phyloP scores from a whole-genome alignment of 2,797 vertebrate genomes.

The Valencia hispanica region DNA sequence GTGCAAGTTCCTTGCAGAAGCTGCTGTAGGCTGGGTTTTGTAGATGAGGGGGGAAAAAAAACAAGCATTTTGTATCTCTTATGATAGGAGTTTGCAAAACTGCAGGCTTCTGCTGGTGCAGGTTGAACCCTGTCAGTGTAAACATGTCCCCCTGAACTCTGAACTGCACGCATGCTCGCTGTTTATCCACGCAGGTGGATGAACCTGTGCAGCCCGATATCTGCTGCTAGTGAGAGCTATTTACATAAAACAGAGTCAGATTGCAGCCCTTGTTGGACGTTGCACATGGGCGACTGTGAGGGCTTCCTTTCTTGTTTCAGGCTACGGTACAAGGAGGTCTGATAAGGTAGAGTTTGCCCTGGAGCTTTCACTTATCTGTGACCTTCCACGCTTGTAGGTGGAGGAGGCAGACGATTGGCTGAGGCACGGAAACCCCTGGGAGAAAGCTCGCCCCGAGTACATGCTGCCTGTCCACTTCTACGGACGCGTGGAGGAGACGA shows the following conservation, averaged over 20 bases:
- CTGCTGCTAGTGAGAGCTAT: not conserved
- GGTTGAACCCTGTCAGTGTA: conserved; percentile 45
- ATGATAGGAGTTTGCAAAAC: conserved; percentile 44
- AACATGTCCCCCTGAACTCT: conserved; percentile 65
- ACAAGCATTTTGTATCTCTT: conserved; percentile 13
- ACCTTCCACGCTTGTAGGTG: conserved; percentile 76
- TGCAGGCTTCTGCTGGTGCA: conserved; percentile 57
- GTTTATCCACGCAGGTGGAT: conserved; percentile 21
- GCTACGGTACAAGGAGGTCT: not conserved
- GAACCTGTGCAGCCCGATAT: conserved; percentile 4
- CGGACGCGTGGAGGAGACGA: conserved; percentile 86
- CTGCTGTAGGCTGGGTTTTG: not conserved
- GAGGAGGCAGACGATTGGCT: conserved; percentile 98
- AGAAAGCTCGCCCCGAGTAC: conserved; percentile 95
- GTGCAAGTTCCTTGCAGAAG: conserved; percentile 15
- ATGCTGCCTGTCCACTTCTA: conserved; percentile 98
- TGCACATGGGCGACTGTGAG: not conserved
- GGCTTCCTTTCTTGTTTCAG: not conserved
- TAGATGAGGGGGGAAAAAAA: conserved; percentile 6
- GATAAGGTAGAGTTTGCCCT: conserved; percentile 5
- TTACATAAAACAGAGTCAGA: not conserved
- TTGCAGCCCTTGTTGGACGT: not conserved
- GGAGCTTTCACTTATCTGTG: not conserved
- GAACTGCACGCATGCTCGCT: conserved; percentile 9
- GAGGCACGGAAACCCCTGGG: conserved; percentile 96